These are phyloP conservation scores for Eriocheir sinensis DNA, from an alignment of 1,140 invertebrate species.

Conservation along the genomic window DNA sequence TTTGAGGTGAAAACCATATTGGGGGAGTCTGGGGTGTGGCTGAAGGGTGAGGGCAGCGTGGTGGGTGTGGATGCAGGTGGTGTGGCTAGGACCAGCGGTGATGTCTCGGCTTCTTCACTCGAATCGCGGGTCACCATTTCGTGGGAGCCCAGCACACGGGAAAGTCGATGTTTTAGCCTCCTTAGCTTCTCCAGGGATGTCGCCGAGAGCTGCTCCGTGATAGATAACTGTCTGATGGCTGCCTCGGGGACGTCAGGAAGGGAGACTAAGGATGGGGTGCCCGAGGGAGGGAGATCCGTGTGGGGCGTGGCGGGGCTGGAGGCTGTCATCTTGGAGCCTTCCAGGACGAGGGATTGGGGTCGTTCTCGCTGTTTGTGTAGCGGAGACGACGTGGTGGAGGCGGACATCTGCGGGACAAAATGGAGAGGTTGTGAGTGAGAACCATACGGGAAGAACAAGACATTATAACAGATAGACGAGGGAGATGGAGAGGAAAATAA, in stretches of 20 bases:
- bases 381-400: slow-evolving; percentile 62
- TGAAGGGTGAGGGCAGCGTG: neutral
- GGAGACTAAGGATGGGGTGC: slow-evolving; percentile 52
- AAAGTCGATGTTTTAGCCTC: slow-evolving; percentile 58
- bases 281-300: slow-evolving; percentile 29
- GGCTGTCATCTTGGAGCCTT: slow-evolving; percentile 20
- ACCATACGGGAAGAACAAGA: neutral
- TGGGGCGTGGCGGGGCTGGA: slow-evolving; percentile 56
- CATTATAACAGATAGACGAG: too few relatives aligned
- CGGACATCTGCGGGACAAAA: slow-evolving; percentile 41
- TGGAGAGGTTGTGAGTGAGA: neutral
- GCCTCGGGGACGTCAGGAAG: slow-evolving; percentile 62
- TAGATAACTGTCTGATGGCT: slow-evolving; percentile 50
- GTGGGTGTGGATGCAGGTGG: slow-evolving; percentile 43
- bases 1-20: neutral
- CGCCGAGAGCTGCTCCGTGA: slow-evolving; percentile 67
- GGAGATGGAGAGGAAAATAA: neutral
- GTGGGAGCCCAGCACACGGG: slow-evolving; percentile 64
- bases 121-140: neutral
- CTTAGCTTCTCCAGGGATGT: slow-evolving; percentile 68
- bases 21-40: slow-evolving; percentile 41
- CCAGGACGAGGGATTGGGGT: slow-evolving; percentile 66
- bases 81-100: slow-evolving; percentile 60
- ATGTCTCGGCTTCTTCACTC: slow-evolving; percentile 70
- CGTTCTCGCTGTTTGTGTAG: slow-evolving; percentile 49